These are phyloP conservation scores for Octomys mimax DNA, from an alignment of 2,797 vertebrate genomes.

Conservation along the genomic window DNA sequence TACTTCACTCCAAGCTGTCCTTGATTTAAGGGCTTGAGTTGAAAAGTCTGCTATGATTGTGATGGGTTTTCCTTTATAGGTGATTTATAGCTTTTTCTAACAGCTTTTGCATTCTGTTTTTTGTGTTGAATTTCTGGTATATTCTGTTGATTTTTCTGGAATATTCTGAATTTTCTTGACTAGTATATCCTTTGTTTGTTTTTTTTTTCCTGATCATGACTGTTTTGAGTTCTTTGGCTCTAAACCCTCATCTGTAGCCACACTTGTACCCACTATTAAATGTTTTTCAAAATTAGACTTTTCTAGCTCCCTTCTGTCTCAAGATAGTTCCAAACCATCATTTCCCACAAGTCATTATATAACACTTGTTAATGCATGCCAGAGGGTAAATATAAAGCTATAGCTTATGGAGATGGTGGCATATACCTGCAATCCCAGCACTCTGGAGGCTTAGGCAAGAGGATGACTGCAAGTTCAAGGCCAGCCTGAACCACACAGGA, in stretches of 20 bases:
- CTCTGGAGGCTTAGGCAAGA: background rate
- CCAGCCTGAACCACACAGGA: background rate
- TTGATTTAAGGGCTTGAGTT: background rate
- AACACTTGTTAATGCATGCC: background rate
- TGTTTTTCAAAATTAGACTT: conserved; percentile 35
- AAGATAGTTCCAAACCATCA: background rate
- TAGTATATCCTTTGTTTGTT: background rate
- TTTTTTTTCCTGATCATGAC: background rate
- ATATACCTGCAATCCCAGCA: background rate
- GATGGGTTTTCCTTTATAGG: background rate
- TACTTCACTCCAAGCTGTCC: background rate
- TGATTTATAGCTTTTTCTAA: background rate
- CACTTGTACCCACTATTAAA: conserved; percentile 4
- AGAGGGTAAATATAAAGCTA: background rate
- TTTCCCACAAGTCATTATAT: background rate
- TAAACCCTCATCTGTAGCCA: background rate
- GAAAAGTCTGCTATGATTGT: background rate
- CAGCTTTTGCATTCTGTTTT: background rate
- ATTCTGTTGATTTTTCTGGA: background rate
- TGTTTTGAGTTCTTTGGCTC: background rate
- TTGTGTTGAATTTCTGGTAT: background rate
- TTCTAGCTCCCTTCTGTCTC: background rate
- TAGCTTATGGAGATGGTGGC: background rate
- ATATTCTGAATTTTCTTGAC: background rate
- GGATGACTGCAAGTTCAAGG: background rate